Percentiles rank a stretch among this genome's conserved stretches.
These are phyloP conservation scores for Hartigia nigra DNA, from an alignment of 2,888 invertebrate genomes.

Conservation along the genomic window DNA sequence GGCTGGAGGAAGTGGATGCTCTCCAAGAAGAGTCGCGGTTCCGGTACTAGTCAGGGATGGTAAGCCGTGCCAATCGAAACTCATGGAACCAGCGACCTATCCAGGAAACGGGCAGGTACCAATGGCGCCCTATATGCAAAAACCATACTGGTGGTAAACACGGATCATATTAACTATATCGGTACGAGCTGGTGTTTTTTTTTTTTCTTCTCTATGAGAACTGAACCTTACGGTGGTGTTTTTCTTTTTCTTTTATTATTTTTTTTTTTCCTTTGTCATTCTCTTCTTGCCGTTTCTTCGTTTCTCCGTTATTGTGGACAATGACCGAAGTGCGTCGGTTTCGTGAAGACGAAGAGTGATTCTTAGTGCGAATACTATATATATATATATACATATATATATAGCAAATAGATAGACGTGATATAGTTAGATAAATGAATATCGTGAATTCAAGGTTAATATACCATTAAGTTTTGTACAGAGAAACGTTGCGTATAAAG, in stretches of 20 bases:
- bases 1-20: conserved; percentile 78
- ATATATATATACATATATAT: conserved; percentile 15
- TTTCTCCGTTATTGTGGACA: neutral
- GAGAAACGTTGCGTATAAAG: conserved; percentile 21
- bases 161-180: neutral
- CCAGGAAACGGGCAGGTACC: conserved; percentile 53
- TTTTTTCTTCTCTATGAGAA: neutral
- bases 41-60: conserved; percentile 95
- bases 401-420: neutral
- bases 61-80: conserved; percentile 80
- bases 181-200: neutral
- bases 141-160: conserved; percentile 71
- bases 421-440: conserved; percentile 9
- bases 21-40: conserved; percentile 92
- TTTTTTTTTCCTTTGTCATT: too few relatives aligned
- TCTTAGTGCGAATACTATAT: conserved; percentile 16
- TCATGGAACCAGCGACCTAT: conserved; percentile 50
- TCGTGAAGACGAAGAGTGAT: conserved; percentile 22
- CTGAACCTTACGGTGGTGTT: neutral
- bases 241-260: neutral
- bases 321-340: neutral
- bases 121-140: conserved; percentile 61
- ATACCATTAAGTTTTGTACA: conserved; percentile 21
- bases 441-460: conserved; percentile 6
- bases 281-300: neutral